Percentiles rank a stretch among this genome's conserved stretches.
Evolutionary conservation across 2,113 vertebrate genomes (phyloP).

Genomic region (Camelus bactrianus): DNA sequence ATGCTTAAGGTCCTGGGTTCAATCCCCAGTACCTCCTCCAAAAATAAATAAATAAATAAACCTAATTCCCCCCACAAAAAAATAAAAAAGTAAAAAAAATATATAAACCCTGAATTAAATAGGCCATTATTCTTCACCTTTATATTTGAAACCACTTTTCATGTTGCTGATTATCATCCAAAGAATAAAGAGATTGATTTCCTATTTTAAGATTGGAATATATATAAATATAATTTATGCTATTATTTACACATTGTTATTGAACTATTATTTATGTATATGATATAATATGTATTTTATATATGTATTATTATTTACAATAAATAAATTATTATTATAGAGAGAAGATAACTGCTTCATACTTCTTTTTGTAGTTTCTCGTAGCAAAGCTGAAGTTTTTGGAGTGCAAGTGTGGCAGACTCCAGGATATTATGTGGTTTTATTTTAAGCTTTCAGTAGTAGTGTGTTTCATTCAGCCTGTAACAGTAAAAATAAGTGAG

Average conservation of each 20-base stretch:
- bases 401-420: neutral
- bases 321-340: neutral
- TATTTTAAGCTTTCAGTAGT: constrained; percentile 55
- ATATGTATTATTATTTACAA: neutral
- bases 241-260: neutral
- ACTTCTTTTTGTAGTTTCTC: constrained; percentile 50
- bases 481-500: constrained; percentile 64
- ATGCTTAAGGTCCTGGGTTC: too few species aligned
- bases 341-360: neutral
- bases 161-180: neutral
- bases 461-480: neutral
- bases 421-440: neutral
- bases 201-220: neutral
- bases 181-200: constrained; percentile 2
- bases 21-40: too few species aligned
- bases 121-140: constrained; percentile 17
- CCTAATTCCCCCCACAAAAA: too few species aligned
- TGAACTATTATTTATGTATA: neutral
- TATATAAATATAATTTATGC: neutral
- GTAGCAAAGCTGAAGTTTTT: constrained; percentile 26
- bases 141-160: neutral
- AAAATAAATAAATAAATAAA: too few species aligned
- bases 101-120: constrained; percentile 24
- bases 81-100: too few species aligned
- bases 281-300: neutral